Conservation (phyloP, 2,888 invertebrate species). For the Brachyptera risi region DNA sequence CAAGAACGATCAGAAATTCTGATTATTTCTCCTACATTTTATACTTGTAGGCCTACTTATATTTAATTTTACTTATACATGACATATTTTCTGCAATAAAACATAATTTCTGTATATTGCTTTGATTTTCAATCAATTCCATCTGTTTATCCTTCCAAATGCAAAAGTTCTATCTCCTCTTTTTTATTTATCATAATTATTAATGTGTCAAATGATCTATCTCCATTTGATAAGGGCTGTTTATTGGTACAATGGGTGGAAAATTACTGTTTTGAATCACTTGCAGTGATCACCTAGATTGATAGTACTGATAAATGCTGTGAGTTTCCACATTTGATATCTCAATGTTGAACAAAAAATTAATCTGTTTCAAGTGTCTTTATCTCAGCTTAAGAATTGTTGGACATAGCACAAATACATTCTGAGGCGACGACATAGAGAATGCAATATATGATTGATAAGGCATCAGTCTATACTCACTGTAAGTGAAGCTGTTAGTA, state of each 20-base stretch:
- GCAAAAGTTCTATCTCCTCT: not conserved
- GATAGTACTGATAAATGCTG: not conserved
- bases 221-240: not conserved
- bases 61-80: no score
- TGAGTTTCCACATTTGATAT: not conserved
- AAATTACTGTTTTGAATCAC: not conserved
- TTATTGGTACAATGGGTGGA: no score
- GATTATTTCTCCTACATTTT: no score
- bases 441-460: no score
- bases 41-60: no score
- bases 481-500: no score
- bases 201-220: not conserved
- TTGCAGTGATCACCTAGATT: no score
- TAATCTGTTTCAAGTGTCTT: not conserved
- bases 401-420: not conserved
- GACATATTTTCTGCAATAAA: not conserved
- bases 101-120: not conserved
- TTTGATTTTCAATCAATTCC: not conserved
- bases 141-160: not conserved
- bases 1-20: no score
- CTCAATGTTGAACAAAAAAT: not conserved
- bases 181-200: not conserved
- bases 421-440: not conserved
- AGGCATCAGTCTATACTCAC: no score
- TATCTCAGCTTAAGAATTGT: not conserved